These are phyloP conservation scores for Sympetrum striolatum DNA, from an alignment of 2,888 invertebrate genomes.

Conservation along the genomic window DNA sequence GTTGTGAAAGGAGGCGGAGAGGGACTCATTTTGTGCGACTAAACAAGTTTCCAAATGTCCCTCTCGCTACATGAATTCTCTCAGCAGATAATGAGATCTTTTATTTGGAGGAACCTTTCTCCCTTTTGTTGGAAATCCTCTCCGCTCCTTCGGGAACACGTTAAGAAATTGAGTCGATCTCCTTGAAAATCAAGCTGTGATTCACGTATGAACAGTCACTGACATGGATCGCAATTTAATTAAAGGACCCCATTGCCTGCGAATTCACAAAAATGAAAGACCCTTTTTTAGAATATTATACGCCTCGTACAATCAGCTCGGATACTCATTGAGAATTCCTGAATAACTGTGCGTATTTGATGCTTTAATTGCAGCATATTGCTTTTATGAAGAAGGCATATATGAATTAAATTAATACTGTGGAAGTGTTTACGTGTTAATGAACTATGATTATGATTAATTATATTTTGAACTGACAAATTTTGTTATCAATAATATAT, in stretches of 20 bases:
- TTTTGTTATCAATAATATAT: too few species aligned
- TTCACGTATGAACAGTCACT: too few species aligned
- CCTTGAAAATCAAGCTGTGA: not conserved
- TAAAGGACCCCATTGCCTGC: too few species aligned
- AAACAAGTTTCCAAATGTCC: constrained; percentile 16
- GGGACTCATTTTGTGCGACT: constrained; percentile 23
- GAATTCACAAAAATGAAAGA: too few species aligned
- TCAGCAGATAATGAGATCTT: constrained; percentile 12
- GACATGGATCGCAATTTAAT: too few species aligned
- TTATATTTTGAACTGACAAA: too few species aligned
- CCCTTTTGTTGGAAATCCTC: not conserved
- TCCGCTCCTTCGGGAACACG: not conserved
- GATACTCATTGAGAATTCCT: too few species aligned
- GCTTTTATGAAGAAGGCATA: too few species aligned
- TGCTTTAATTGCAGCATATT: too few species aligned
- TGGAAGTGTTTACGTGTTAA: not conserved
- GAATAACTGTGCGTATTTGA: too few species aligned
- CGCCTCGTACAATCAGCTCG: too few species aligned
- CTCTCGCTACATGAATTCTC: constrained; percentile 1
- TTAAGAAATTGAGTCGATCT: not conserved
- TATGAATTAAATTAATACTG: not conserved
- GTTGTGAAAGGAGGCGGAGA: not conserved
- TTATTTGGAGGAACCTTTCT: constrained; percentile 10
- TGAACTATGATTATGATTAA: not conserved
- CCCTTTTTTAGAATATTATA: too few species aligned